Conservation (phyloP, 2,113 vertebrate genomes). For the Orthochromis malagaraziensis region DNA sequence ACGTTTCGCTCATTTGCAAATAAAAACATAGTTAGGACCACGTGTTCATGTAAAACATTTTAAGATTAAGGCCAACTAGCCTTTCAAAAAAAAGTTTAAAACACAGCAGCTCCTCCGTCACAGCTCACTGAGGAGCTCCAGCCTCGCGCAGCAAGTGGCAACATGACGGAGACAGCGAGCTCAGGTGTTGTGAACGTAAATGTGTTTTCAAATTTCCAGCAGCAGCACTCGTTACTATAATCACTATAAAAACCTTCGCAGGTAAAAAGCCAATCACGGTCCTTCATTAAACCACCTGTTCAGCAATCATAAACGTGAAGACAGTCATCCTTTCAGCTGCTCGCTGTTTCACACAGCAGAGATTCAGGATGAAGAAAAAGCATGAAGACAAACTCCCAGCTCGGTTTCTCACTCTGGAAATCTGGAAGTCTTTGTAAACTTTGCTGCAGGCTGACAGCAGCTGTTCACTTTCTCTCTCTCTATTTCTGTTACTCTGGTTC, state of each 20-base stretch:
- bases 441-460: not conserved
- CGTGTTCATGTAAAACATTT: not conserved
- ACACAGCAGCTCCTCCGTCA: not conserved
- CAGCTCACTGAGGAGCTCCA: rapidly evolving
- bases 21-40: not conserved
- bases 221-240: not conserved
- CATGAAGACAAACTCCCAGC: not conserved
- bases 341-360: not conserved
- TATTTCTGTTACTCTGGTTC: not conserved
- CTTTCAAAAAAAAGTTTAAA: not conserved
- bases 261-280: not conserved
- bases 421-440: not conserved
- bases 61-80: not conserved
- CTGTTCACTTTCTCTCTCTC: rapidly evolving
- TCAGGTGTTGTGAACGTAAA: not conserved
- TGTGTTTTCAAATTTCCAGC: not conserved
- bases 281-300: not conserved
- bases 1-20: not conserved
- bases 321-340: not conserved
- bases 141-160: not conserved
- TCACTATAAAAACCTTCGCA: rapidly evolving
- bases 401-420: not conserved
- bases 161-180: rapidly evolving
- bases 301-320: not conserved
- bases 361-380: not conserved